Conservation (phyloP, 2,113 vertebrate species). For the Oxyura jamaicensis region DNA sequence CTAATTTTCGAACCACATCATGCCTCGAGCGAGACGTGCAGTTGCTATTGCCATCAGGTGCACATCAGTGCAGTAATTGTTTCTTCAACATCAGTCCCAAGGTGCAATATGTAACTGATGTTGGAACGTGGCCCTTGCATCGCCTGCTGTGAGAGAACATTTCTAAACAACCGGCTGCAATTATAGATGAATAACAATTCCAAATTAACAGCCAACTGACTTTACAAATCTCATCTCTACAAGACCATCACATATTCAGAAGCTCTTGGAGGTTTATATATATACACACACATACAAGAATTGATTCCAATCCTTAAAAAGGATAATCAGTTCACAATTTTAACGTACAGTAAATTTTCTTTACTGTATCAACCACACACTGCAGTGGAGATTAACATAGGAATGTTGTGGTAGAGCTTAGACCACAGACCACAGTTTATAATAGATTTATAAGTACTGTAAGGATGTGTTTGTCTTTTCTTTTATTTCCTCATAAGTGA, state of each 20-base stretch:
- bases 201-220: not conserved
- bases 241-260: not conserved
- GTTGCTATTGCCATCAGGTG: not conserved
- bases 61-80: not conserved
- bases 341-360: constrained; percentile 5
- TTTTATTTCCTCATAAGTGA: constrained; percentile 74
- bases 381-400: constrained; percentile 42
- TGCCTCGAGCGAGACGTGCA: not conserved
- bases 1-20: not conserved
- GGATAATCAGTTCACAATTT: not conserved
- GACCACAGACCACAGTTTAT: constrained; percentile 29
- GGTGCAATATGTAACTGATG: not conserved
- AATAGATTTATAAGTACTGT: constrained; percentile 75
- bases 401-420: constrained; percentile 19
- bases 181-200: not conserved
- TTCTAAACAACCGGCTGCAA: not conserved
- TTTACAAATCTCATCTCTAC: not conserved
- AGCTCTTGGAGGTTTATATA: not conserved
- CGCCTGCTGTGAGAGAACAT: not conserved
- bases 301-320: not conserved
- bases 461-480: constrained; percentile 75
- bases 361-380: constrained; percentile 36
- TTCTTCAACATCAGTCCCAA: not conserved
- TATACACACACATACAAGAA: not conserved
- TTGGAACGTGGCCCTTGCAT: not conserved